Evolutionary conservation across 2,797 vertebrate species (phyloP), one percentile per base, ranked within the genome.

Genomic region (Hippocampus kuda): DNA sequence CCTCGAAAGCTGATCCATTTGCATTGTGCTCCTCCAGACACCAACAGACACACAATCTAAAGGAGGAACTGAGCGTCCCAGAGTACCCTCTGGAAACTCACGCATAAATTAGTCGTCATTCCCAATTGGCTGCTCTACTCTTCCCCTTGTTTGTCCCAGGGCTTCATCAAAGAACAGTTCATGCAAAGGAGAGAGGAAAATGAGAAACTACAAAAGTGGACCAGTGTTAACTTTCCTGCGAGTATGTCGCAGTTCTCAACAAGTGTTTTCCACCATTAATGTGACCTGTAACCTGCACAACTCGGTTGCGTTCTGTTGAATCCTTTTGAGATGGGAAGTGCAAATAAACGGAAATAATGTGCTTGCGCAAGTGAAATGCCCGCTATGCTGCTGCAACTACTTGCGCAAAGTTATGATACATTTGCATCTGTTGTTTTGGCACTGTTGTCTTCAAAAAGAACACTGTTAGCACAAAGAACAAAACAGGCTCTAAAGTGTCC

Each of bases 1-100:
- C 84, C 84, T 79, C 84, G 81, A 87, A 90, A 86, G 81, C 77
- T 70, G 74, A 74, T 65, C 77, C 74, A 89, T 90, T 90, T 90
- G 84, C 89, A 89, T 90, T 79, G 73, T 59, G 70, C 73, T 73
- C 87, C 88, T 90, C 83, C 79, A 86, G 84, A 82, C 83, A 27
- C 81, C 61, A 68, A 61, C 65, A 78, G 57, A 75, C 80, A 38
- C 34, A 75, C 74, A 75, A 74, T 83, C 82, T 74, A 44, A 77
- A 71, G 84, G 81, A 79, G 83, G 82, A 80, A 83, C 53, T 24
- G 79, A 60, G 74, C 57, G 48, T 88, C 86, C 86, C 85, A 76
- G 75, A 81, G 82, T 86, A 72, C 75, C 80, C 79, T 85, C 65
- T 80, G 81, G 81, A 78, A 78, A 74, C 82, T 80, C 83, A 74